phyloP scores from a whole-genome alignment of 1,140 invertebrate species.

The Brachionus rubens region DNA sequence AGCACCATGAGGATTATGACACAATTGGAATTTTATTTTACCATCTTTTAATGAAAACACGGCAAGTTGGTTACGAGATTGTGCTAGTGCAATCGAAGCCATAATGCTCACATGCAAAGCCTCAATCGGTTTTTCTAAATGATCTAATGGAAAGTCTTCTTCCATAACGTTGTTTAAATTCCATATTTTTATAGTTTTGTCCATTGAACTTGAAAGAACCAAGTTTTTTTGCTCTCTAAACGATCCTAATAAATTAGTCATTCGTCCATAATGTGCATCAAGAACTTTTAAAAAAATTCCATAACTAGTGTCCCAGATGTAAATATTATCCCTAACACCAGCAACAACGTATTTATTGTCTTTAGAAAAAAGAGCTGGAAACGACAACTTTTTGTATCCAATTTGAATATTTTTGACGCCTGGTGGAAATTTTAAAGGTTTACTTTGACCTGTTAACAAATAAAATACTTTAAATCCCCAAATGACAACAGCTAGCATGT shows the following conservation, averaged over 20 bases:
- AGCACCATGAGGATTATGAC: conserved; percentile 19
- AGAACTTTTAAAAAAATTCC: conserved; percentile 64
- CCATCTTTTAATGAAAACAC: conserved; percentile 37
- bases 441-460: conserved; percentile 58
- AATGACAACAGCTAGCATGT: conserved; percentile 77
- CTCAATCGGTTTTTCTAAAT: conserved; percentile 91
- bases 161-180: conserved; percentile 98
- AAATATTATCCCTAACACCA: conserved; percentile 87
- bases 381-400: conserved; percentile 63
- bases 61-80: conserved; percentile 28
- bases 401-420: conserved; percentile 85
- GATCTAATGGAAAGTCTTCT: conserved; percentile 89
- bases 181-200: conserved; percentile 96
- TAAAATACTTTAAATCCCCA: conserved; percentile 77
- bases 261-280: conserved; percentile 93
- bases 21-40: conserved; percentile 8
- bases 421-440: conserved; percentile 73
- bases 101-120: conserved; percentile 64
- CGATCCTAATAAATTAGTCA: conserved; percentile 78
- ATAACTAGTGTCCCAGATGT: conserved; percentile 79
- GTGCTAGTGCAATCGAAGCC: conserved; percentile 23
- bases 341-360: conserved; percentile 86
- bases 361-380: conserved; percentile 75
- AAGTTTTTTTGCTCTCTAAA: conserved; percentile 86
- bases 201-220: conserved; percentile 90